Percentiles rank a stretch among this genome's conserved stretches.
These are phyloP conservation scores for Crioceris asparagi DNA, from an alignment of 2,888 invertebrate genomes.

Conservation along the genomic window DNA sequence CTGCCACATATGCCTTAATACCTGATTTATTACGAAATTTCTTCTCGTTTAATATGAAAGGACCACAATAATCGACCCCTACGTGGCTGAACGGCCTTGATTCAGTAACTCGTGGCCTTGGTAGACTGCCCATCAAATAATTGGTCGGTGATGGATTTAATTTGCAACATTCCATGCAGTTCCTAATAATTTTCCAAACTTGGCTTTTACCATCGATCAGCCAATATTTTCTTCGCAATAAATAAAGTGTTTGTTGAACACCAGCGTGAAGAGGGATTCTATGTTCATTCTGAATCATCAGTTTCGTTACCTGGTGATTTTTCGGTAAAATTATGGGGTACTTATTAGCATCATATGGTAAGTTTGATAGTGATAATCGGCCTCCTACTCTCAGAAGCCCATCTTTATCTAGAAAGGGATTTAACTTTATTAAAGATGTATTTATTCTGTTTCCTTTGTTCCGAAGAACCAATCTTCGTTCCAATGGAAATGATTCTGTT, in stretches of 20 bases:
- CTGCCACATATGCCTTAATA: conserved; percentile 1
- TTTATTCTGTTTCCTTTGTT: no score
- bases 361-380: conserved; percentile 6
- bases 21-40: neutral
- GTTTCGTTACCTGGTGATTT: neutral
- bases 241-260: neutral
- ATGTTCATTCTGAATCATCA: neutral
- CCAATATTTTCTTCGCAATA: neutral
- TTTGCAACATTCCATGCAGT: neutral
- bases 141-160: neutral
- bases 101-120: neutral
- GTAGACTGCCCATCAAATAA: neutral
- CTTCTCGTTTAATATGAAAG: neutral
- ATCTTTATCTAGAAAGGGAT: conserved; percentile 15
- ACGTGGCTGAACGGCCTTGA: neutral
- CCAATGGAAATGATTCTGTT: neutral
- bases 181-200: neutral
- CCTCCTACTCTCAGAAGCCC: conserved; percentile 16
- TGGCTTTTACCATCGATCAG: neutral
- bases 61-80: neutral
- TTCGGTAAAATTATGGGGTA: neutral
- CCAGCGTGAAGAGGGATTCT: neutral
- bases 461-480: no score
- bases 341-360: neutral
- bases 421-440: conserved; percentile 11